Conservation (phyloP, 1,140 invertebrate genomes). For the Zaprionus inermis region DNA sequence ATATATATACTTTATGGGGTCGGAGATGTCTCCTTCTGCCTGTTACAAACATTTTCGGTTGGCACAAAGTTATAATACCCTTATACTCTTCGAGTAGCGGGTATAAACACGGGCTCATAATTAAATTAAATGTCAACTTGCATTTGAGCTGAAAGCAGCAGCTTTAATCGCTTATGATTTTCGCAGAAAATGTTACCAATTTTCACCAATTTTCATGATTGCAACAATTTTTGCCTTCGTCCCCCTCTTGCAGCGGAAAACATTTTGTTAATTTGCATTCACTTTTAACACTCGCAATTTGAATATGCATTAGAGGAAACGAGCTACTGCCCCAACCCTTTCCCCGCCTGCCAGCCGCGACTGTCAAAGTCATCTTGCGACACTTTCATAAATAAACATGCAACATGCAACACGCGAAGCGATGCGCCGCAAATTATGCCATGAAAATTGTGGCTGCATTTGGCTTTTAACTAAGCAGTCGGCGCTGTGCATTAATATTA, state of each 20-base stretch:
- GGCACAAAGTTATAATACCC: too few species aligned
- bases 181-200: conserved; percentile 29
- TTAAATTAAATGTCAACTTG: conserved; percentile 74
- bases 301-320: conserved; percentile 46
- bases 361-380: conserved; percentile 46
- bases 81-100: too few species aligned
- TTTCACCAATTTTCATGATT: conserved; percentile 9
- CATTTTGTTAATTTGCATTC: conserved; percentile 76
- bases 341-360: background rate
- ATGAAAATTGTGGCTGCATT: conserved; percentile 43
- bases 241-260: conserved; percentile 42
- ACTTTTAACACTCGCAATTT: conserved; percentile 63
- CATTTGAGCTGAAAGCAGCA: conserved; percentile 53
- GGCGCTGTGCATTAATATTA: conserved; percentile 63
- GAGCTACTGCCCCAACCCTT: background rate
- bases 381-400: conserved; percentile 79
- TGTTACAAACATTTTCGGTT: too few species aligned
- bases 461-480: conserved; percentile 66
- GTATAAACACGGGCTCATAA: conserved; percentile 55
- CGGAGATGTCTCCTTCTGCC: too few species aligned
- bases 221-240: conserved; percentile 46
- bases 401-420: conserved; percentile 32
- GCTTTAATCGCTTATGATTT: background rate
- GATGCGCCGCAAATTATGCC: conserved; percentile 63
- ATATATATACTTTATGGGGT: too few species aligned